Percentiles rank a stretch among this genome's conserved stretches.
Conservation (phyloP, 1,140 invertebrate species). For the Amyelois transitella region DNA sequence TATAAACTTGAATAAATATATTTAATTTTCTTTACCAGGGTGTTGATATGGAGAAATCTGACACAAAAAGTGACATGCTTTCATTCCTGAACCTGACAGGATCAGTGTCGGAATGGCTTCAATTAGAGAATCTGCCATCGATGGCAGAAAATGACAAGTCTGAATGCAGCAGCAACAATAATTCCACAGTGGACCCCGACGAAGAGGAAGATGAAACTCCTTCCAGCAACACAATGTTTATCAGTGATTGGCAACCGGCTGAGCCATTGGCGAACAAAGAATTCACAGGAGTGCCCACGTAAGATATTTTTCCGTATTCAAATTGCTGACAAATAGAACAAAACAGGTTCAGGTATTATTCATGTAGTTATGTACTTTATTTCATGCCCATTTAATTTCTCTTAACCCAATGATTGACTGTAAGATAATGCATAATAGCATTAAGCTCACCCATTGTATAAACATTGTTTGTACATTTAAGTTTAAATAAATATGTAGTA, state of each 20-base stretch:
- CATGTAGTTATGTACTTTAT: too few relatives aligned
- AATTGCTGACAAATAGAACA: too few relatives aligned
- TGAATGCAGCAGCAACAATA: slow-evolving; percentile 13
- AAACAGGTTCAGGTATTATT: too few relatives aligned
- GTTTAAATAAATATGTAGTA: too few relatives aligned
- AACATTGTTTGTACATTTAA: too few relatives aligned
- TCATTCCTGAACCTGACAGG: slow-evolving; percentile 54
- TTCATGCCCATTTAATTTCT: too few relatives aligned
- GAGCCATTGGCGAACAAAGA: slow-evolving; percentile 42
- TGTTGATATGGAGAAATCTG: background rate
- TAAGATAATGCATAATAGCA: too few relatives aligned
- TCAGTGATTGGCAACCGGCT: slow-evolving; percentile 58
- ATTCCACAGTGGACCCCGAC: slow-evolving; percentile 15
- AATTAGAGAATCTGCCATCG: slow-evolving; percentile 42
- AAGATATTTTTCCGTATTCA: slow-evolving; percentile 19
- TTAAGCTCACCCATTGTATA: too few relatives aligned
- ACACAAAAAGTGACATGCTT: slow-evolving; percentile 30
- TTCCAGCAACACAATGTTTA: slow-evolving; percentile 35
- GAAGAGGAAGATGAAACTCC: background rate
- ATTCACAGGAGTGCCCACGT: slow-evolving; percentile 70
- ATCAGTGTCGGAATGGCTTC: slow-evolving; percentile 50
- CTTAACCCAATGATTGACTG: too few relatives aligned
- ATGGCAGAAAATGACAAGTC: slow-evolving; percentile 24
- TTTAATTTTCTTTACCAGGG: slow-evolving; percentile 20
- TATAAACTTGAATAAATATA: too few relatives aligned